Base-by-base conservation (phyloP, 2,888 invertebrate genomes). In the Rotaria macrura region DNA sequence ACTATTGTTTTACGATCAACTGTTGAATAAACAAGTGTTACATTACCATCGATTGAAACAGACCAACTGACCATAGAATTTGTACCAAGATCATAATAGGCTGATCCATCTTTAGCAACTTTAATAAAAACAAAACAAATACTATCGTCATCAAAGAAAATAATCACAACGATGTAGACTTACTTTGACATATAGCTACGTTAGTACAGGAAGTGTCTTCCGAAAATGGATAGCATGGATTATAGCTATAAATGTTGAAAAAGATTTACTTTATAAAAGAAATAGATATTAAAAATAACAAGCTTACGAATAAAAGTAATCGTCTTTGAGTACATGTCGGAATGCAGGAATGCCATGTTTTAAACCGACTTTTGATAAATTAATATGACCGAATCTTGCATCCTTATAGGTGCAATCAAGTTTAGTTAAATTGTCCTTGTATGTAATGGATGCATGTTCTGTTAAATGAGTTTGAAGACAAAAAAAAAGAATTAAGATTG, bases 141-240 rank as follows among this genome's bases (percentile, higher is more conserved):
- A 20, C n/a, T n/a, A n/a, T n/a, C n/a, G n/a, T n/a, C n/a, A n/a
- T n/a, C 20, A 34, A 34, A 49, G 49, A 49, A 12, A 29, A 29
- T 25, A 34, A 29, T 6, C 20, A 34, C 5, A 65, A 65, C 2
- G 49, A 49, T 17, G 38, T 14, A 34, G 4, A n/a, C 40, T 43
- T 9, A 43, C 79, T 40, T 40, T 79, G 79, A 43, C 79, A 79
- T 43, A 40, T 25, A 25, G 79, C 79, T n/a, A 79, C 43, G 34
- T 79, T n/a, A 9, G 25, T 79, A n/a, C 79, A 79, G 3, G 65
- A 34, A 3, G 40, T 0, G 9, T 40, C 40, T 79, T 79, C 79
- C 1, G 79, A n/a, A 43, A 79, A 79, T 43, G 79, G 43, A 40
- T 79, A 79, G n/a, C 79, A 79, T 79, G 79, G 79, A 79, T 79